Evolutionary conservation across 2,888 invertebrate species (phyloP).

Genomic region (Dinocampus coccinellae): DNA sequence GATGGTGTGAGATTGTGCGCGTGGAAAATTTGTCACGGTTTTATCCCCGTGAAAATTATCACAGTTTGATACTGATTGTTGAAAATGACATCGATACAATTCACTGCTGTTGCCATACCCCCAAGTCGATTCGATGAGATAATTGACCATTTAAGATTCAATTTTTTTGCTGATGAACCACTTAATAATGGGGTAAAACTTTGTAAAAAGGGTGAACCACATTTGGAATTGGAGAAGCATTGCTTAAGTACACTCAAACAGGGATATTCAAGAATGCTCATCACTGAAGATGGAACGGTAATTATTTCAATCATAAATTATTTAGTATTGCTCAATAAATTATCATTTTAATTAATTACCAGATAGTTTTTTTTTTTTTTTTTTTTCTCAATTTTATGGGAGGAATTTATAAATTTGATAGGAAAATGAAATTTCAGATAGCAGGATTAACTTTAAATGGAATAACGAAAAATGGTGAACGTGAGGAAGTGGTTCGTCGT

Average conservation of each 20-base stretch:
- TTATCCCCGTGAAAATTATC: conserved; percentile 53
- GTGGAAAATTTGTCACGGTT: conserved; percentile 44
- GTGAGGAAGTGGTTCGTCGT: conserved; percentile 78
- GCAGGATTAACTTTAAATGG: conserved; percentile 85
- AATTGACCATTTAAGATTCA: conserved; percentile 79
- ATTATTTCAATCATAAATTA: conserved; percentile 36
- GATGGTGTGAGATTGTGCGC: conserved; percentile 50
- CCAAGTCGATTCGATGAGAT: conserved; percentile 74
- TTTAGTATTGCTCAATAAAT: neutral
- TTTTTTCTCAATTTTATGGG: neutral
- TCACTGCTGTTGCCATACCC: conserved; percentile 70
- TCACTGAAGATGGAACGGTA: conserved; percentile 75
- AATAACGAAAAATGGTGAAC: conserved; percentile 80
- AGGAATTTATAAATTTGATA: neutral
- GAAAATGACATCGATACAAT: conserved; percentile 57
- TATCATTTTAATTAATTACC: neutral
- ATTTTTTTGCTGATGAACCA: conserved; percentile 88
- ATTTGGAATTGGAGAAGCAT: conserved; percentile 80
- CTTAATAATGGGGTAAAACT: conserved; percentile 83
- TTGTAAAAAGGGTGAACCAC: conserved; percentile 79
- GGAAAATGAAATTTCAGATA: conserved; percentile 72
- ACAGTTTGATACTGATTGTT: conserved; percentile 18
- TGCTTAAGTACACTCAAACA: conserved; percentile 81
- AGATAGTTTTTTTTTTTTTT: too few relatives aligned
- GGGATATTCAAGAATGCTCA: conserved; percentile 80